Percentiles rank a stretch among this genome's conserved stretches.
These are phyloP conservation scores for Rhorus exstirpatorius DNA, from an alignment of 2,888 invertebrate genomes.

Conservation along the genomic window DNA sequence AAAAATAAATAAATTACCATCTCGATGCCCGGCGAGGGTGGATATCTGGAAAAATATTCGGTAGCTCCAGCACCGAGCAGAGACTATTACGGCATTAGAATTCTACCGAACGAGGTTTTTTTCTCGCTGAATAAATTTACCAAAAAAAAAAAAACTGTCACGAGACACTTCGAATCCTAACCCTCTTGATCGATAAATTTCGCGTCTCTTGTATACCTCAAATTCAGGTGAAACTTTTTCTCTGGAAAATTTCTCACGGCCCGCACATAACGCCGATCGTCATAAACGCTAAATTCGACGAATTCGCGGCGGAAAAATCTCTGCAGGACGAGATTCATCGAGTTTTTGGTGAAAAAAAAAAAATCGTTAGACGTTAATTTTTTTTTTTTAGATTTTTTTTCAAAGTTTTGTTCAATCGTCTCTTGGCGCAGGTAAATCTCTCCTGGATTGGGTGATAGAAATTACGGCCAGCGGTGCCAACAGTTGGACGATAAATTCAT, in stretches of 20 bases:
- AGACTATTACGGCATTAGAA: constrained; percentile 82
- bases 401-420: not conserved
- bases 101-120: constrained; percentile 78
- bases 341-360: constrained; percentile 77
- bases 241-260: constrained; percentile 82
- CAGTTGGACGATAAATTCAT: constrained; percentile 29
- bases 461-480: constrained; percentile 15
- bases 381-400: not conserved
- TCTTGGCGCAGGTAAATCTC: constrained; percentile 27
- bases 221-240: constrained; percentile 78
- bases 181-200: not conserved
- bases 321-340: constrained; percentile 79
- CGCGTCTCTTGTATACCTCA: not conserved
- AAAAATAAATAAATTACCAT: not conserved
- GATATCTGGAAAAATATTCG: constrained; percentile 81
- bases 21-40: constrained; percentile 75
- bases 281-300: constrained; percentile 70
- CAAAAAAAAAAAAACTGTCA: constrained; percentile 13
- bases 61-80: constrained; percentile 82
- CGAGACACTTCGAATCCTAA: constrained; percentile 30
- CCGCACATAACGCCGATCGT: constrained; percentile 78
- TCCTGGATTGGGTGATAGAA: constrained; percentile 41
- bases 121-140: not conserved
- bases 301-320: constrained; percentile 75
- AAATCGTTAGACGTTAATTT: not conserved